Conservation (phyloP, 2,888 invertebrate species). For the Phyllotreta cruciferae region DNA sequence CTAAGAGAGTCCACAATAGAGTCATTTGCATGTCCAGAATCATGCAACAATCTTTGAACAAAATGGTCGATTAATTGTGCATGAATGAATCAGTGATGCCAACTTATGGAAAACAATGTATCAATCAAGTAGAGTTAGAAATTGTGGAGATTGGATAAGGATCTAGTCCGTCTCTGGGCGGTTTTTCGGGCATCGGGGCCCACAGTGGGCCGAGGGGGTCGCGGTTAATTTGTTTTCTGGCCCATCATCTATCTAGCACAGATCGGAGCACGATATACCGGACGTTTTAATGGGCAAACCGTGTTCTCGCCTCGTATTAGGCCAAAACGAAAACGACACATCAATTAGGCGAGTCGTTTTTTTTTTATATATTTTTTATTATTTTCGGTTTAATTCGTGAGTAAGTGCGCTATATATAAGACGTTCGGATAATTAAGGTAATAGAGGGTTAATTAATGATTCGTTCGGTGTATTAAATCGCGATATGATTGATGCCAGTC, state of each 20-base stretch:
- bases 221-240: conserved; percentile 62
- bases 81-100: not conserved
- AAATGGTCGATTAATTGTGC: not conserved
- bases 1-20: too few species aligned
- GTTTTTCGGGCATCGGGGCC: not conserved
- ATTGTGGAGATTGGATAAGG: too few species aligned
- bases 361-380: conserved; percentile 38
- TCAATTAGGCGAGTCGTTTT: conserved; percentile 64
- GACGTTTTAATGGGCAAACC: conserved; percentile 76
- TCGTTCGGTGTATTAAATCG: conserved; percentile 49
- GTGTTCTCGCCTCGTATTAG: conserved; percentile 69
- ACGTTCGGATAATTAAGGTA: too few species aligned
- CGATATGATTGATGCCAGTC: conserved; percentile 57
- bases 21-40: too few species aligned
- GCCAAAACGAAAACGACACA: conserved; percentile 73
- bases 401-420: conserved; percentile 6
- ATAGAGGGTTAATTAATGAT: too few species aligned
- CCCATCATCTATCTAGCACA: conserved; percentile 68
- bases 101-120: not conserved
- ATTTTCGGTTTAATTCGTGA: too few species aligned
- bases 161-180: too few species aligned
- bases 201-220: conserved; percentile 43
- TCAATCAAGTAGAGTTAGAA: too few species aligned
- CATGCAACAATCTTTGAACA: too few species aligned
- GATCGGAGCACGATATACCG: conserved; percentile 68